These are phyloP conservation scores for Ivindomyrus marchei DNA, from an alignment of 2,113 vertebrate genomes.

Conservation along the genomic window DNA sequence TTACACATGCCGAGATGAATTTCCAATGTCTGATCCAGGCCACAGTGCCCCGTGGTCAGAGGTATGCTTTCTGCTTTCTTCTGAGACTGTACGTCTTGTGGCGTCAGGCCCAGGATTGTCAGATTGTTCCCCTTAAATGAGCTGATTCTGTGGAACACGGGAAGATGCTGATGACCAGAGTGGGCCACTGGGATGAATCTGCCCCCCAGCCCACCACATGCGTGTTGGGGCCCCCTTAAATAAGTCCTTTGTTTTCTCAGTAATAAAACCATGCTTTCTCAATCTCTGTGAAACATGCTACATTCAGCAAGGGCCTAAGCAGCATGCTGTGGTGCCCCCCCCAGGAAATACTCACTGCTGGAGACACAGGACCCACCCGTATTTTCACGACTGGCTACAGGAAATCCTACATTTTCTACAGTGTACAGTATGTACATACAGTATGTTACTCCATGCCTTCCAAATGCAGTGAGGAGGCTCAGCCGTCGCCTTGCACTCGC, in stretches of 20 bases:
- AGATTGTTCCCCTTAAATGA: constrained; percentile 53
- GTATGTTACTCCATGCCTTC: neutral
- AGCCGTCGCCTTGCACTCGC: neutral
- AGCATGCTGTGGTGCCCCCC: neutral
- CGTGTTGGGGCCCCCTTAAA: neutral
- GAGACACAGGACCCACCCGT: constrained; percentile 45
- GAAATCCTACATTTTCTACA: neutral
- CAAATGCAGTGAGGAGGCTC: neutral
- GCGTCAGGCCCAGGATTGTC: constrained; percentile 44
- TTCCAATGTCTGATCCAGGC: constrained; percentile 68
- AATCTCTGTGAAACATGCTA: neutral
- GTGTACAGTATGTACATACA: neutral
- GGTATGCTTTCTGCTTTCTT: constrained; percentile 34
- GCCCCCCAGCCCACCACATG: no score
- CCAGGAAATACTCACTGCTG: neutral
- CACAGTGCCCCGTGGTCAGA: constrained; percentile 68
- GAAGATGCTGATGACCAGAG: neutral
- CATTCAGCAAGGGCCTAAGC: neutral
- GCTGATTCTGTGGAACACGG: constrained; percentile 39
- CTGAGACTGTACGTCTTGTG: constrained; percentile 36
- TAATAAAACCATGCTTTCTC: neutral
- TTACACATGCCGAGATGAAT: constrained; percentile 77
- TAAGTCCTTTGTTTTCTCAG: neutral
- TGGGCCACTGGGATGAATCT: neutral
- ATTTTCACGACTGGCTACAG: neutral